Percentiles rank a stretch among this genome's conserved stretches.
Evolutionary conservation across 2,888 invertebrate genomes (phyloP).

Genomic region (Coelopa pilipes): DNA sequence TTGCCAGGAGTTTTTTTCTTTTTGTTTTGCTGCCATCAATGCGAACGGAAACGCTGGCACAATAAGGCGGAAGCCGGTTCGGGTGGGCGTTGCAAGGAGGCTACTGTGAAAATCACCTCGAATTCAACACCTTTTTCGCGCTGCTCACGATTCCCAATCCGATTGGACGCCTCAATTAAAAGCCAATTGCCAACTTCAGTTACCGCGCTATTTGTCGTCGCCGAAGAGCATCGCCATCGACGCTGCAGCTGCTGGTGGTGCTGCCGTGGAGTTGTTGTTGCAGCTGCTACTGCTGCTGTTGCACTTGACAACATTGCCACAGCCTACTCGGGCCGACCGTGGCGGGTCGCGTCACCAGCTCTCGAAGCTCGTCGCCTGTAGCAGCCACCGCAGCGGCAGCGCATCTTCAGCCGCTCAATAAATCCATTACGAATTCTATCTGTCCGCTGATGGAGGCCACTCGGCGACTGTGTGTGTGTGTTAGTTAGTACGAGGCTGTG

Average conservation of each 20-base stretch:
- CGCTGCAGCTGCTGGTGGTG: neutral
- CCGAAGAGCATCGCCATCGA: neutral
- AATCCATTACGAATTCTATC: neutral
- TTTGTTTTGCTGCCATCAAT: no score
- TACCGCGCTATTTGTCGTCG: neutral
- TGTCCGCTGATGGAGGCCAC: slow-evolving; percentile 2
- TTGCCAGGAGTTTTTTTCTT: neutral
- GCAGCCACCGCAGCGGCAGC: neutral
- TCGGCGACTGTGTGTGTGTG: neutral
- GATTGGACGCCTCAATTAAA: no score
- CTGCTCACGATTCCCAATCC: no score
- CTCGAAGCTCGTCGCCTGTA: neutral
- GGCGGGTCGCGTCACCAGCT: neutral
- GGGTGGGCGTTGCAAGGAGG: no score
- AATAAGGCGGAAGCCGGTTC: no score
- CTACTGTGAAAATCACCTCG: no score
- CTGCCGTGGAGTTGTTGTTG: neutral
- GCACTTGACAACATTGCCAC: slow-evolving; percentile 15
- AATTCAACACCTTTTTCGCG: no score
- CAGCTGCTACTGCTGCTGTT: slow-evolving; percentile 33
- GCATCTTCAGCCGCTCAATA: neutral
- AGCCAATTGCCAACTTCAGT: neutral
- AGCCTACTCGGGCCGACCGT: slow-evolving; percentile 4
- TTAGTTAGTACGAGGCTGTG: neutral
- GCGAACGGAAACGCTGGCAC: no score